phyloP scores from a whole-genome alignment of 1,140 invertebrate species.

The Drosophila lini region DNA sequence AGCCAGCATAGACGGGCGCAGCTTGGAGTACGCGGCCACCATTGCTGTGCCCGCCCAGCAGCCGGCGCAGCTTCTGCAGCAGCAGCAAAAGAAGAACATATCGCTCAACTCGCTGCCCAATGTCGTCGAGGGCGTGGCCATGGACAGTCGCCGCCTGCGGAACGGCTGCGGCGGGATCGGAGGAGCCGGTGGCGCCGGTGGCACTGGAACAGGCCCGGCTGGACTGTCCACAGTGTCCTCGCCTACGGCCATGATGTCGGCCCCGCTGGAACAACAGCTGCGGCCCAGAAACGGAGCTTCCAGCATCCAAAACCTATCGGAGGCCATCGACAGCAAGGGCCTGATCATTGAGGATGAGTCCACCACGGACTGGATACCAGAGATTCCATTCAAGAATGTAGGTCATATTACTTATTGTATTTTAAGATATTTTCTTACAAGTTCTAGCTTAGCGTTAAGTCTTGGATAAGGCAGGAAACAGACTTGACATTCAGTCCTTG shows the following conservation, averaged over 20 bases:
- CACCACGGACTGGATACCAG: conserved; percentile 93
- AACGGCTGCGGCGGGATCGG: conserved; percentile 47
- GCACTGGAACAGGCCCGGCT: conserved; percentile 21
- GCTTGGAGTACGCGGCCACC: conserved; percentile 56
- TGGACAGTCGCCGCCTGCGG: conserved; percentile 58
- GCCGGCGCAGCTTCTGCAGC: conserved; percentile 67
- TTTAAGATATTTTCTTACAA: too few relatives aligned
- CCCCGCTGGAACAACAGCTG: conserved; percentile 65
- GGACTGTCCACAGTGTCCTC: conserved; percentile 74
- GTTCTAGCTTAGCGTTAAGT: neutral
- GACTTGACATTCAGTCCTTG: neutral
- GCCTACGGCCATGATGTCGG: conserved; percentile 68
- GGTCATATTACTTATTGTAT: conserved; percentile 50
- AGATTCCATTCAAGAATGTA: conserved; percentile 96
- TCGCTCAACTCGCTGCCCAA: conserved; percentile 79
- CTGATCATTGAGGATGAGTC: conserved; percentile 89
- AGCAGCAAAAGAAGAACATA: conserved; percentile 79
- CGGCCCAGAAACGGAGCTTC: conserved; percentile 58
- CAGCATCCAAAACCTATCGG: conserved; percentile 68
- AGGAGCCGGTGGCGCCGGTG: conserved; percentile 4
- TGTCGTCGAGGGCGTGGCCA: conserved; percentile 76
- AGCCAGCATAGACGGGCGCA: conserved; percentile 65
- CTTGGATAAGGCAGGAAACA: neutral
- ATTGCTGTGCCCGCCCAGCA: conserved; percentile 60
- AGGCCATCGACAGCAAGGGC: conserved; percentile 63